phyloP scores from a whole-genome alignment of 2,888 invertebrate genomes.

The Folsomia candida region DNA sequence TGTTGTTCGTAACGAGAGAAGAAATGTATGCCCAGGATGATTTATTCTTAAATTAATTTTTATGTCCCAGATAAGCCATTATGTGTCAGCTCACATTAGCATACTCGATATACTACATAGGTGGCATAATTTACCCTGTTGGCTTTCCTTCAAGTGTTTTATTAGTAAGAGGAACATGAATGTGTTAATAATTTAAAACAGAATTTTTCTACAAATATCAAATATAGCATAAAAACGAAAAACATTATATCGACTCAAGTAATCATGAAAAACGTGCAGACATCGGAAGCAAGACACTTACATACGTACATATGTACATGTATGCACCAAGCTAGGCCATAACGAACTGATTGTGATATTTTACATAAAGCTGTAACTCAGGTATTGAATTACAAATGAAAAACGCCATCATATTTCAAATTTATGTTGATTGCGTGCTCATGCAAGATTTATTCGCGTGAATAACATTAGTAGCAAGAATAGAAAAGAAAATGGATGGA shows the following conservation, averaged over 20 bases:
- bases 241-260: too few relatives aligned
- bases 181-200: too few relatives aligned
- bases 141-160: too few relatives aligned
- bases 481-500: not conserved
- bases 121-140: constrained; percentile 24
- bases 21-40: constrained; percentile 8
- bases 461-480: constrained; percentile 3
- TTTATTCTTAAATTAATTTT: not conserved
- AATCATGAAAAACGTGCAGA: too few relatives aligned
- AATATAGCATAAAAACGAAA: too few relatives aligned
- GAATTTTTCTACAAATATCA: too few relatives aligned
- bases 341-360: constrained; percentile 3
- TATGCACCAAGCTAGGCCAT: too few relatives aligned
- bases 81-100: constrained; percentile 28
- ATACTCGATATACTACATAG: constrained; percentile 43
- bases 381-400: constrained; percentile 6
- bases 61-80: not conserved
- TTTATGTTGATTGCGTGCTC: constrained; percentile 20
- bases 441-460: constrained; percentile 12
- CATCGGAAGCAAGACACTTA: too few relatives aligned
- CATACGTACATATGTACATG: too few relatives aligned
- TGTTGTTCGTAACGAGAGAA: not conserved
- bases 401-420: constrained; percentile 13
- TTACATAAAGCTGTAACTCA: not conserved
- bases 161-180: too few relatives aligned